phyloP scores from a whole-genome alignment of 2,113 vertebrate species.

The Pipa parva region DNA sequence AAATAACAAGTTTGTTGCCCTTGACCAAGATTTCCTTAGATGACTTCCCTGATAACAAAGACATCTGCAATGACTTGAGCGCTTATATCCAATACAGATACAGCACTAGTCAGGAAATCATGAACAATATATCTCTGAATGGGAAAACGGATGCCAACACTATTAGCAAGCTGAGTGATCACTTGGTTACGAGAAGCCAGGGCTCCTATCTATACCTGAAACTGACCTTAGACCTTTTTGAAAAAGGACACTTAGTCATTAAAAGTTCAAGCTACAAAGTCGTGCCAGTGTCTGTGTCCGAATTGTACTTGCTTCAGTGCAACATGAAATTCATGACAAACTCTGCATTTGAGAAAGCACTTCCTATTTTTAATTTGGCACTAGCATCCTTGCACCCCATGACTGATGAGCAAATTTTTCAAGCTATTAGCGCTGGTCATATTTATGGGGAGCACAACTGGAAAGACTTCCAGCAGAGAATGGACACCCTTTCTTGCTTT shows the following conservation, averaged over 20 bases:
- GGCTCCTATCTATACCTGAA: conserved; percentile 96
- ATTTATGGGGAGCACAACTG: conserved; percentile 75
- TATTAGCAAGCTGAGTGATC: conserved; percentile 86
- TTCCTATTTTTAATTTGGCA: conserved; percentile 85
- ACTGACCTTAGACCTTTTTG: conserved; percentile 92
- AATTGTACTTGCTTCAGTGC: conserved; percentile 96
- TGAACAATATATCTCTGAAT: conserved; percentile 91
- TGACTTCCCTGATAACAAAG: conserved; percentile 78
- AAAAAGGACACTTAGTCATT: conserved; percentile 90
- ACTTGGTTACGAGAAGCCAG: conserved; percentile 88
- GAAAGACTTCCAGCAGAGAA: conserved; percentile 93
- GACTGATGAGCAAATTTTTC: conserved; percentile 96
- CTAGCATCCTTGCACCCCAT: conserved; percentile 92
- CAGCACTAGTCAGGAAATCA: conserved; percentile 82
- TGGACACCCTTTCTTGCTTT: conserved; percentile 88
- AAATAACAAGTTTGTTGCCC: conserved; percentile 76
- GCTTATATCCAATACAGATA: conserved; percentile 89
- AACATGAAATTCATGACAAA: conserved; percentile 97
- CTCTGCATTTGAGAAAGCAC: conserved; percentile 85
- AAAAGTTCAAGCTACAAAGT: conserved; percentile 98
- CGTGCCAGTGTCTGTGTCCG: conserved; percentile 89
- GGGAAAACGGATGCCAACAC: conserved; percentile 83
- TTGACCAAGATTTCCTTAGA: conserved; percentile 84
- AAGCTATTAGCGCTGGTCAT: conserved; percentile 82
- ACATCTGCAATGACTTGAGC: conserved; percentile 84